phyloP scores from a whole-genome alignment of 1,140 invertebrate species.

The Cydia fagiglandana region DNA sequence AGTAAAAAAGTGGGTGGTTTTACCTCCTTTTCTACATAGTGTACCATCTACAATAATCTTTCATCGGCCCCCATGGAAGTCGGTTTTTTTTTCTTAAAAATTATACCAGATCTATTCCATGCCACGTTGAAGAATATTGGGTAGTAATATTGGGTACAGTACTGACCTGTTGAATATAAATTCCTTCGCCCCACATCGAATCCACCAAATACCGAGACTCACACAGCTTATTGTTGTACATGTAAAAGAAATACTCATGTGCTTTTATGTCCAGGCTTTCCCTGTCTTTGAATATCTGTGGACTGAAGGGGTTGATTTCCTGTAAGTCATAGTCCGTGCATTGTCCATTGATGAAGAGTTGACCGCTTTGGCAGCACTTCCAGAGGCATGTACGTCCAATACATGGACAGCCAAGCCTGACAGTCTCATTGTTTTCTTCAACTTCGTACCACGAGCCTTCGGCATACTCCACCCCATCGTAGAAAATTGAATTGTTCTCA shows the following conservation, averaged over 20 bases:
- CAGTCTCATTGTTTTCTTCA: constrained; percentile 42
- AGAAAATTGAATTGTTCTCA: constrained; percentile 54
- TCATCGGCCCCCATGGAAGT: too few relatives aligned
- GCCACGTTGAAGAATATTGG: not conserved
- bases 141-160: too few relatives aligned
- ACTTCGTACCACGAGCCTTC: constrained; percentile 54
- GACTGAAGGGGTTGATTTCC: constrained; percentile 59
- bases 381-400: constrained; percentile 59
- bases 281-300: constrained; percentile 52
- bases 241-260: constrained; percentile 57
- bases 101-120: not conserved
- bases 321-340: constrained; percentile 44
- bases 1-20: too few relatives aligned
- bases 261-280: constrained; percentile 47
- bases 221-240: constrained; percentile 44
- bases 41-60: too few relatives aligned
- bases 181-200: constrained; percentile 43
- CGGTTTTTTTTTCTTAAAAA: too few relatives aligned
- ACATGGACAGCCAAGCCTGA: constrained; percentile 58
- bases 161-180: constrained; percentile 63
- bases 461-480: constrained; percentile 52
- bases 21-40: too few relatives aligned
- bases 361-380: constrained; percentile 55
- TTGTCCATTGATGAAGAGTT: constrained; percentile 46
- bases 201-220: constrained; percentile 61